A percentile compares a stretch with the other conserved stretches of the same genome.
Evolutionary conservation across 1,140 invertebrate species (phyloP).

Genomic region (Maconellicoccus hirsutus): DNA sequence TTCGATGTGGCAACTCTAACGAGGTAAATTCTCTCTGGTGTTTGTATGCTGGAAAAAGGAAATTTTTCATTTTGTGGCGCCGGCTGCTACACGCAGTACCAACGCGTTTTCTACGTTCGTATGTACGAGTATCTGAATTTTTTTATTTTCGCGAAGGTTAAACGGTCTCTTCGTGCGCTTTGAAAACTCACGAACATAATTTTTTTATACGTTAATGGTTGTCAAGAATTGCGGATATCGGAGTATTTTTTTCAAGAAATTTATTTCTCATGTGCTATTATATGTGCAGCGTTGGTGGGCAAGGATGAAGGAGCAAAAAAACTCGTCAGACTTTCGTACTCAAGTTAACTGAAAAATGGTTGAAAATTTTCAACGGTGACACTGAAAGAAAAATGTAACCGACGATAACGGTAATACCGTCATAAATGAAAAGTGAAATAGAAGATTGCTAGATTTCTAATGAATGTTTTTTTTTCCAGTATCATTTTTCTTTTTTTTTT

Average conservation of each 20-base stretch:
- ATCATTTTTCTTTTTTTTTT: neutral
- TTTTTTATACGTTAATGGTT: neutral
- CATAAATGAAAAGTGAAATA: neutral
- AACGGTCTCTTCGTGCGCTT: neutral
- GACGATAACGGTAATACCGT: neutral
- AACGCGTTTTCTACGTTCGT: too few species aligned
- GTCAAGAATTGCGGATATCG: neutral
- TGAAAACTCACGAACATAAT: neutral
- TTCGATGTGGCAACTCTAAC: too few species aligned
- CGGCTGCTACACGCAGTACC: too few species aligned
- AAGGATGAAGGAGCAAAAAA: neutral
- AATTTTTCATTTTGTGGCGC: too few species aligned
- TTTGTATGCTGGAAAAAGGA: too few species aligned
- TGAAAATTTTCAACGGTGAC: neutral
- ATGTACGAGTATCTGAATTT: neutral
- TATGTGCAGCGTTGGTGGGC: neutral
- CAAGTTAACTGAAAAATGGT: neutral
- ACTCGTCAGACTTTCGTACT: neutral
- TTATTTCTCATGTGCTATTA: neutral
- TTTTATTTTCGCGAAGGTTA: neutral
- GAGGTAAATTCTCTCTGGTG: too few species aligned
- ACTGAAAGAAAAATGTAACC: neutral
- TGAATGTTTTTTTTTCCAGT: neutral
- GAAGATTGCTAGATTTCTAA: neutral
- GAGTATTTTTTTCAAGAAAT: neutral